Conservation (phyloP, 1,140 invertebrate species). For the Sinella curviseta region DNA sequence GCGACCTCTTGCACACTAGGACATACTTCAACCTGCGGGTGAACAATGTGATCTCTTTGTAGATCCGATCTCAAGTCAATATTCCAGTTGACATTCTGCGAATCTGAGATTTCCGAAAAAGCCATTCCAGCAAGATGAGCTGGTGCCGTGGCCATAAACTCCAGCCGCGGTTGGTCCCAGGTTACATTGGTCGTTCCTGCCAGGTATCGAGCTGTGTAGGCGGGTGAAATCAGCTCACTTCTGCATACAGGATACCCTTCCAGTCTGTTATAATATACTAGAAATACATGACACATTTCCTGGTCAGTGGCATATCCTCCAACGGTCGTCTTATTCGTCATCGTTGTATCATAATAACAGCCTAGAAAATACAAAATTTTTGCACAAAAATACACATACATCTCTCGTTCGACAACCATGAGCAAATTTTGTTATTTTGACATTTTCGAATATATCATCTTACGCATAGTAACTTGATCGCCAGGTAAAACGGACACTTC, state of each 20-base stretch:
- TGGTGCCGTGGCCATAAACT: not conserved
- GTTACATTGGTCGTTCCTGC: not conserved
- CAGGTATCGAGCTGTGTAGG: not conserved
- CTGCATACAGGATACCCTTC: not conserved
- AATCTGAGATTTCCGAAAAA: not conserved
- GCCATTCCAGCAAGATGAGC: not conserved
- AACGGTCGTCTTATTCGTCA: not conserved
- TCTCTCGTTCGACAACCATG: no score
- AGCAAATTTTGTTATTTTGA: no score
- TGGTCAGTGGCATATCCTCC: not conserved
- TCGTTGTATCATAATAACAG: not conserved
- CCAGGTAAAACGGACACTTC: conserved; percentile 73
- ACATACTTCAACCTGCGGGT: not conserved
- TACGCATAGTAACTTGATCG: conserved; percentile 80
- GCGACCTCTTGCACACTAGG: not conserved
- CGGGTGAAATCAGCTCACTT: not conserved
- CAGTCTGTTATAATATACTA: not conserved
- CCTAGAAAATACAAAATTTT: not conserved
- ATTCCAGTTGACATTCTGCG: not conserved
- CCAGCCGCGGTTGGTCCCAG: not conserved
- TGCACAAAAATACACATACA: not conserved
- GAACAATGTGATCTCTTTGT: not conserved
- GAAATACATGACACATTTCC: not conserved
- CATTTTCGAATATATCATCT: conserved; percentile 52
- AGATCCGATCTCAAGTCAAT: not conserved